Percentiles rank a stretch among this genome's conserved stretches.
Evolutionary conservation across 2,888 invertebrate genomes (phyloP).

Genomic region (Brenthis ino): DNA sequence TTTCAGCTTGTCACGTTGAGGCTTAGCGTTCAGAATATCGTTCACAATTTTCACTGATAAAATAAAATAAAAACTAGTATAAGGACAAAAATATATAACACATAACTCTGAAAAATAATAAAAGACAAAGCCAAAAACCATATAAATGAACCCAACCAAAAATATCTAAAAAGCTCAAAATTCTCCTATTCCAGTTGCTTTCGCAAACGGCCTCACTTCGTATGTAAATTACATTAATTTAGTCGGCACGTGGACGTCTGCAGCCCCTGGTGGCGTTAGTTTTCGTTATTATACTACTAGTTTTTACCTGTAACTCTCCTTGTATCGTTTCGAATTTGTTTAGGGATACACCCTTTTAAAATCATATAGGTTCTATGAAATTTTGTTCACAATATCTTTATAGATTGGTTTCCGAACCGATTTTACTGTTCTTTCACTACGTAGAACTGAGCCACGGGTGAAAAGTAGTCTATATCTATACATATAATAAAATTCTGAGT

Average conservation of each 20-base stretch:
- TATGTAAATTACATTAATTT: conserved; percentile 20
- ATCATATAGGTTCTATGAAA: not conserved
- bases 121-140: not conserved
- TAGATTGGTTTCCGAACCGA: too few species aligned
- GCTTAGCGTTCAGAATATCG: too few species aligned
- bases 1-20: too few species aligned
- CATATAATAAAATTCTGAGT: too few species aligned
- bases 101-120: not conserved
- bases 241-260: conserved; percentile 9
- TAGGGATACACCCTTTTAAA: not conserved
- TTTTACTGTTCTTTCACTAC: too few species aligned
- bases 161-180: not conserved
- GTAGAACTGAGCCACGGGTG: too few species aligned
- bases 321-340: not conserved
- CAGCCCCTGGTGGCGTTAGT: conserved; percentile 1
- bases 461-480: too few species aligned
- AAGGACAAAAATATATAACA: too few species aligned
- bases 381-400: too few species aligned
- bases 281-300: conserved; percentile 11
- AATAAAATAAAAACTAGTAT: too few species aligned
- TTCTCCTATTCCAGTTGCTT: not conserved
- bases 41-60: too few species aligned
- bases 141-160: not conserved
- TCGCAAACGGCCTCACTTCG: not conserved
- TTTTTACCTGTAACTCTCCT: not conserved